A percentile compares a stretch with the other conserved stretches of the same genome.
Conservation (phyloP, 2,797 vertebrate species). For the Botia kubotai region DNA sequence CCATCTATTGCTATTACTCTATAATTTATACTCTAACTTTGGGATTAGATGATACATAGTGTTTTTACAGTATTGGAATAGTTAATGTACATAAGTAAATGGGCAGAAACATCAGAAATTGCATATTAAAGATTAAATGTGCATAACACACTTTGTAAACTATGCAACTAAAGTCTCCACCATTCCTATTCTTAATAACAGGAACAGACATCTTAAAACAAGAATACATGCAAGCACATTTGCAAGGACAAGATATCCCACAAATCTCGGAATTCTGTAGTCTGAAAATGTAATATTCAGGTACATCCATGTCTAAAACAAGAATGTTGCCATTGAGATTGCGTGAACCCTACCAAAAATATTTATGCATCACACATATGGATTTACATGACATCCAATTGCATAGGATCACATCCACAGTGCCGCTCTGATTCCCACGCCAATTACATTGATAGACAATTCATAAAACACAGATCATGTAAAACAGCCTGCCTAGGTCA, state of each 20-base stretch:
- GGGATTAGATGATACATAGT: neutral
- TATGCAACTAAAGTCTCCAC: constrained; percentile 30
- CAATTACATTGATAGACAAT: constrained; percentile 54
- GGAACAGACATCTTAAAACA: constrained; percentile 42
- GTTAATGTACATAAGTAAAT: too few relatives aligned
- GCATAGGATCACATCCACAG: neutral
- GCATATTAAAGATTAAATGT: constrained; percentile 13
- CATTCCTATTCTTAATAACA: constrained; percentile 19
- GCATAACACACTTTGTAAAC: neutral
- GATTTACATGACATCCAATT: constrained; percentile 15
- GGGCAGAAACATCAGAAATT: neutral
- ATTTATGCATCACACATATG: too few relatives aligned
- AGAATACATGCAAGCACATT: neutral
- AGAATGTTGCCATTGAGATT: too few relatives aligned
- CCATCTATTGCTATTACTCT: neutral
- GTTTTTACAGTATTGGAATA: neutral
- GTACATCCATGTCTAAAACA: too few relatives aligned
- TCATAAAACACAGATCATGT: constrained; percentile 45
- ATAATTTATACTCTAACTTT: neutral
- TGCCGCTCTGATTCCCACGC: constrained; percentile 9
- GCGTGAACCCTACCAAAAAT: too few relatives aligned
- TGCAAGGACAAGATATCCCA: neutral
- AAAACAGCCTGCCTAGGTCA: constrained; percentile 39
- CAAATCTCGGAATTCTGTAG: neutral
- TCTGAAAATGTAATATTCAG: neutral